Conservation (phyloP, 2,113 vertebrate species). For the Limanda limanda region DNA sequence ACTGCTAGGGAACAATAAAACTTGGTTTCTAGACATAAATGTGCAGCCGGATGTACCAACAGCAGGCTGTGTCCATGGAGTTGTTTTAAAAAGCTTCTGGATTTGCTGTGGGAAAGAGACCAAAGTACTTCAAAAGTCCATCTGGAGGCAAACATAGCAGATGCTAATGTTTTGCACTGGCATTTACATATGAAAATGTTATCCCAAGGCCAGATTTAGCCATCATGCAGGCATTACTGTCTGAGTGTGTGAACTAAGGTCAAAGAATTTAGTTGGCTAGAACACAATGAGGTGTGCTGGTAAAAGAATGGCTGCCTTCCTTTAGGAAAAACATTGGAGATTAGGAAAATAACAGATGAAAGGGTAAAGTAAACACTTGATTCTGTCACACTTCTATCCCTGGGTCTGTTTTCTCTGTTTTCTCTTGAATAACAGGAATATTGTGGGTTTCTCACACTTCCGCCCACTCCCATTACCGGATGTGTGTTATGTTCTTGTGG, state of each 20-base stretch:
- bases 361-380: constrained; percentile 22
- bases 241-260: constrained; percentile 19
- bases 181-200: constrained; percentile 40
- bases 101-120: constrained; percentile 34
- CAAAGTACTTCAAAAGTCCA: constrained; percentile 55
- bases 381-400: neutral
- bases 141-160: constrained; percentile 51
- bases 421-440: constrained; percentile 9
- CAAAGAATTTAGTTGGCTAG: constrained; percentile 22
- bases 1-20: constrained; percentile 23
- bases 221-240: constrained; percentile 28
- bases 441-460: constrained; percentile 22
- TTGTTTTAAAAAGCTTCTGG: constrained; percentile 45
- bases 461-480: constrained; percentile 32
- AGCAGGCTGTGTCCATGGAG: constrained; percentile 19
- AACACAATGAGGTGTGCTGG: neutral
- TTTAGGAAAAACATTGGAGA: neutral
- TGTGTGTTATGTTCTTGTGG: constrained; percentile 46
- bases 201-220: constrained; percentile 15
- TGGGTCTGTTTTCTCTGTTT: neutral
- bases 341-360: constrained; percentile 6
- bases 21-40: constrained; percentile 37
- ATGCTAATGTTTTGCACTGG: constrained; percentile 39
- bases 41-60: constrained; percentile 19
- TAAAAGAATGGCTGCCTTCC: neutral